Evolutionary conservation across 2,113 vertebrate species (phyloP), one percentile per base, ranked within the genome.

Genomic region (Euleptes europaea): DNA sequence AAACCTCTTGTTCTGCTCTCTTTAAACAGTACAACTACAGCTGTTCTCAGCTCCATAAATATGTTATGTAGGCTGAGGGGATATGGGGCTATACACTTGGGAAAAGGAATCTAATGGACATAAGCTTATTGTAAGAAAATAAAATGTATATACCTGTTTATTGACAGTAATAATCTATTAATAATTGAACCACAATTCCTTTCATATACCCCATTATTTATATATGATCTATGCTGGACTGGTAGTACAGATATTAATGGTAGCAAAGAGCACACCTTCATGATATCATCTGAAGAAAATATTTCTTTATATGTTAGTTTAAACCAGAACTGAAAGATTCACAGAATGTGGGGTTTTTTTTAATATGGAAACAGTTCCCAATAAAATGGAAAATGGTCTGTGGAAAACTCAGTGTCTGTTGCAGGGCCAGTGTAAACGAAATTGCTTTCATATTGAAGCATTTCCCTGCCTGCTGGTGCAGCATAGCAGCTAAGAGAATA

Each of bases 121-220:
- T 65, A 79, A 72, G n/a, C 51, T 86, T 86, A 81, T 38, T 69
- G 70, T 75, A 91, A 92, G 74, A 26, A 83, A 82, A 87, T 66
- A 0, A 35, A 15, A 10, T 91, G 87, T 88, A 23, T 71, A 14
- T 76, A 88, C 76, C 74, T 86, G 74, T 42, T 90, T 92, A 87
- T 89, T 73, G 86, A 79, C 82, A 71, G 35, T 70, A 76, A 85
- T 77, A 87, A 78, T 63, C 12, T 90, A 73, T 67, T 88, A 86
- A 84, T 86, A 91, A 80, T 12, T 88, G 40, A 94, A 86, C 72
- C 31, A 86, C 3, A 92, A 82, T 67, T 47, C 82, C 1, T 10
- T 65, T 78, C 88, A 49, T 1, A 42, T 35, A 31, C 71, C 19
- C 2, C 1, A 57, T 81, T 23, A 54, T 82, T 91, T 88, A 77